Base-by-base conservation (phyloP, 1,140 invertebrate species). In the Eurosta solidaginis region DNA sequence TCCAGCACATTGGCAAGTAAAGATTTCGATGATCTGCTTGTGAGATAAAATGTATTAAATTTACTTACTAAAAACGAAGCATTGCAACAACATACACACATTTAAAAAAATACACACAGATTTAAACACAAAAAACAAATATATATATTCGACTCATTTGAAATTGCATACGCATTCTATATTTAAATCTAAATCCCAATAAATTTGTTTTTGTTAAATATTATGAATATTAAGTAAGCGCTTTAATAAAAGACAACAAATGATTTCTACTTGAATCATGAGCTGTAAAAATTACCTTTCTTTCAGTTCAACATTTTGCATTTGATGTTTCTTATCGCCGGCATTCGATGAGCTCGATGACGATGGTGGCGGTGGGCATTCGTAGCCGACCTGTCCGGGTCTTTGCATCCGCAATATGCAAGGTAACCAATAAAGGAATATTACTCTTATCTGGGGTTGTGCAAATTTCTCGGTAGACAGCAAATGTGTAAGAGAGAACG, bases 351-450 rank as follows among this genome's bases (percentile, higher is more conserved):
- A 84, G 78, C 91, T 90, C 78, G 91, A 90, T 17, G 90, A 89
- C 14, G 91, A 90, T 81, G 89, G 89, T 77, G 89, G 88, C 82
- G 90, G 88, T 63, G 91, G 90, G 80, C 91, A 92, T 80, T 89
- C 89, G 80, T 89, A 89, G 77, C 89, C 87, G 81, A 92, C 91
- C 85, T 93, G 91, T 82, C 85, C 86, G 76, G 97, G 97, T 84
- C 97, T 92, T 84, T 94, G 93, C 96, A 99, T 99, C 82, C 96
- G 92, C 84, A 99, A 91, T 84, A 98, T 90, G 91, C 96, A 98
- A 84, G 98, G 97, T 89, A 99, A 91, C 97, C 97, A 99, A 88
- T 96, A 95, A 83, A 98, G 92, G 89, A 99, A 96, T 86, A 98
- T 91, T 84, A 95, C 92, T 88, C 93, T 95, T 82, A 99, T 93